Conservation (phyloP, 53 echinoderm and acorn worm genomes). For the Holothuria leucospilota region DNA sequence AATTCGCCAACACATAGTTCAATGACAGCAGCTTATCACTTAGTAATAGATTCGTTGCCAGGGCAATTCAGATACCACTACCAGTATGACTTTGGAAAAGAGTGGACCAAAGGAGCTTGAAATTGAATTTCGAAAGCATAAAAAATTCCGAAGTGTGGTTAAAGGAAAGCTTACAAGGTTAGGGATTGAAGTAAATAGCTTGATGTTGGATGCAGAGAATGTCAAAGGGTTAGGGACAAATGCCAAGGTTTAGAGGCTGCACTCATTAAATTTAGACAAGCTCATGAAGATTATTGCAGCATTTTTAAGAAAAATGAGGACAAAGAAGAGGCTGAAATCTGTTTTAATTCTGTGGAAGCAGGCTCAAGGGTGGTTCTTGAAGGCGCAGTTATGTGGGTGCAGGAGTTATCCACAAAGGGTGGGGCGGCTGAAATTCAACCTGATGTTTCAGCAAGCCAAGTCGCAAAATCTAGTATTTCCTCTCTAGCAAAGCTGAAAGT, state of each 20-base stretch:
- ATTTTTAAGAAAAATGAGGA: neutral
- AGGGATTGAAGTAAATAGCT: neutral
- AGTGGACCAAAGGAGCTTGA: no score
- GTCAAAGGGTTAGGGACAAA: neutral
- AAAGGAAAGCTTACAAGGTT: neutral
- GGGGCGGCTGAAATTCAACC: no score
- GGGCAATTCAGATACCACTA: no score
- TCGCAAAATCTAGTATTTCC: no score
- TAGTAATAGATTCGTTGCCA: neutral
- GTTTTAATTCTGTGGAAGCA: neutral
- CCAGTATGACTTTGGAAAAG: neutral
- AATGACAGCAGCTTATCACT: no score
- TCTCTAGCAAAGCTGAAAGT: no score
- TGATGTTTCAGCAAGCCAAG: no score
- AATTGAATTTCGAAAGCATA: no score
- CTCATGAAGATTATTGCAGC: neutral
- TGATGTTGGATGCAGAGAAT: neutral
- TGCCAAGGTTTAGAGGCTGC: neutral
- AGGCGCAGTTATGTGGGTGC: no score
- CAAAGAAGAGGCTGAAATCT: neutral
- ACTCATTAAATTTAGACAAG: neutral
- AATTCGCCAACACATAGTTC: neutral
- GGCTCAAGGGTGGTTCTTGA: no score
- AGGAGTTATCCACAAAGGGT: neutral
- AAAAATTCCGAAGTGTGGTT: neutral